Base-by-base conservation (phyloP, 2,797 vertebrate species). In the Hydrocynus forskahlii region DNA sequence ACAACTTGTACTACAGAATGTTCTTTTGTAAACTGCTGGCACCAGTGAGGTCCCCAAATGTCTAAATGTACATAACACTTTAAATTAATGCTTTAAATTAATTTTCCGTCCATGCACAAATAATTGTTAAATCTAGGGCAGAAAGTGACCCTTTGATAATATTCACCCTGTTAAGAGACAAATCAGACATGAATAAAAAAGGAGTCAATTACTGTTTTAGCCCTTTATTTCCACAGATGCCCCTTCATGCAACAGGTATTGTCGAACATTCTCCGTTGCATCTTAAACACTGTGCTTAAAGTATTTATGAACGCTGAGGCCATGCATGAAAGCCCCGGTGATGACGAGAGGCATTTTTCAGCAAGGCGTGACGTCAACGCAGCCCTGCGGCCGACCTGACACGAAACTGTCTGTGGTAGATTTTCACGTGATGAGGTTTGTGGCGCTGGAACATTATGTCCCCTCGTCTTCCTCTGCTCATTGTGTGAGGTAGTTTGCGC, bases 271-370 rank as follows among this genome's bases (percentile, higher is more conserved):
- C 63, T 54, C 59, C 55, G 67, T 8, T 81, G 75, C 76, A 73
- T 76, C 76, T 84, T 79, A 83, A 80, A 76, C 67, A 74, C 79
- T 54, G 76, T 48, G 50, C 64, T 69, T 87, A 54, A 83, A 83
- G 73, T 83, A 87, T 81, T 85, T 76, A 85, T 79, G 76, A 81
- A 76, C 48, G n/a, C 67, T 2, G 17, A 40, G 62, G 48, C 63
- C 50, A 21, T 8, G 76, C 38, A 17, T 43, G 78, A 83, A 76
- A 74, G 71, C 75, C 69, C 19, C 10, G 7, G 55, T 80, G 84
- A 81, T n/a, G 71, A 45, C 76, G 69, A 64, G 64, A 80, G 84
- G 67, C 79, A 78, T 85, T 87, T 85, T 80, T 83, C 82, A 81
- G 72, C 81, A 74, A 67, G 57, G 45, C 19, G 6, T 78, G 81